Conservation (phyloP, 2,113 vertebrate genomes). For the Benthochromis sp. region DNA sequence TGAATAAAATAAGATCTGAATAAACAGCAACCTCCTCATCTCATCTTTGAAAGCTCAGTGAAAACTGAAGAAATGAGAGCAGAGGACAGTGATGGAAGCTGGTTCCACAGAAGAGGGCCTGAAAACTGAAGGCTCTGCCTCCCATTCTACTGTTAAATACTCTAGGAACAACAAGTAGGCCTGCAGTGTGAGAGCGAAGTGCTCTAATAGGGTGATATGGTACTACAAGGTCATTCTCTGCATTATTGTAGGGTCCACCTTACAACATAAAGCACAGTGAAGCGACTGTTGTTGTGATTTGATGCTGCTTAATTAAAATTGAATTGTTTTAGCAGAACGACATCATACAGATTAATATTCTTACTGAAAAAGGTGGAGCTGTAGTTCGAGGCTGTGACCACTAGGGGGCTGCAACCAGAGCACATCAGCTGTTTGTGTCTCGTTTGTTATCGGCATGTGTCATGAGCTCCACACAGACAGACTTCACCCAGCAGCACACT, state of each 20-base stretch:
- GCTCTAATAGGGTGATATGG: neutral
- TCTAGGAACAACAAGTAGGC: no score
- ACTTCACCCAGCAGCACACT: neutral
- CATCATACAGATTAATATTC: neutral
- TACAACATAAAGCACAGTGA: neutral
- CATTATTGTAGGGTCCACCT: neutral
- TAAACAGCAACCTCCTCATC: neutral
- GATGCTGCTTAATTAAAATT: neutral
- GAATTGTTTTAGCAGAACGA: neutral
- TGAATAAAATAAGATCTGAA: neutral
- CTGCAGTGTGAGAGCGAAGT: fast-evolving
- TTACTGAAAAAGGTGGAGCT: neutral
- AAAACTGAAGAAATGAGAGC: neutral
- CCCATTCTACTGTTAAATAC: neutral
- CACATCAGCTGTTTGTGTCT: neutral
- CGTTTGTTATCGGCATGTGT: neutral
- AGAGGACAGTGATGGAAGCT: neutral
- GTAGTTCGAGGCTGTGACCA: neutral
- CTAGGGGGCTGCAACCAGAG: neutral
- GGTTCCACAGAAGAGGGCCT: neutral
- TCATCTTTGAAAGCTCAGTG: neutral
- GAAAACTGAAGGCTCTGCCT: neutral
- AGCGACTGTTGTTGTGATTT: neutral
- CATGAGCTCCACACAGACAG: neutral
- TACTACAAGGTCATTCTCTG: neutral